These are phyloP conservation scores for Ariopsis seemanni DNA, from an alignment of 2,113 vertebrate species.

Conservation along the genomic window DNA sequence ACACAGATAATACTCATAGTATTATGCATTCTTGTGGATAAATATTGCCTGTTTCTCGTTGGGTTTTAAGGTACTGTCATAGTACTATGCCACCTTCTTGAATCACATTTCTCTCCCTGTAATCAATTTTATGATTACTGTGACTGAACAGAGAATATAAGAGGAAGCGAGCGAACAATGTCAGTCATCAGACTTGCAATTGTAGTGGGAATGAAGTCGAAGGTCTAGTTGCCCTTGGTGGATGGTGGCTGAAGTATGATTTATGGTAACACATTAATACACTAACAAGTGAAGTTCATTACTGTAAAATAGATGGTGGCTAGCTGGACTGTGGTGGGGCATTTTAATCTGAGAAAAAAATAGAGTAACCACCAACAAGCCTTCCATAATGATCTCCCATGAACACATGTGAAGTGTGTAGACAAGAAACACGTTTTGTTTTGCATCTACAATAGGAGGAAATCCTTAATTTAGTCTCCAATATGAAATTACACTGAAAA, in stretches of 20 bases:
- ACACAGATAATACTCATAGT: not conserved
- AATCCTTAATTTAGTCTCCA: too few species aligned
- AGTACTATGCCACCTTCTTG: constrained; percentile 5
- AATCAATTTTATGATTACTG: constrained; percentile 66
- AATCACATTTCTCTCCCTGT: constrained; percentile 57
- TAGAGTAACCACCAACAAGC: constrained; percentile 26
- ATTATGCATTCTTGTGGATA: not conserved
- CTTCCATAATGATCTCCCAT: constrained; percentile 52
- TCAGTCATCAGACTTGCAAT: constrained; percentile 58
- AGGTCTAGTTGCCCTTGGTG: constrained; percentile 34
- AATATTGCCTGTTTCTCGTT: not conserved
- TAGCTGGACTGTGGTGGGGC: not conserved
- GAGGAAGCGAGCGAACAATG: constrained; percentile 52
- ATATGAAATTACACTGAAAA: too few species aligned
- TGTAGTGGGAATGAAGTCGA: not conserved
- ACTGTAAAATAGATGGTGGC: constrained; percentile 49
- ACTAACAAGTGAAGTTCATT: constrained; percentile 53
- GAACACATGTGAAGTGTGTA: constrained; percentile 47
- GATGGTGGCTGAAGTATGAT: constrained; percentile 48
- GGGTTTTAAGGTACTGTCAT: not conserved
- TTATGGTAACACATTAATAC: constrained; percentile 58
- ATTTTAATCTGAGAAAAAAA: constrained; percentile 19
- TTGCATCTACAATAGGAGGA: too few species aligned
- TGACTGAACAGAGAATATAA: constrained; percentile 38
- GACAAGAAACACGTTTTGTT: constrained; percentile 44